These are phyloP conservation scores for Yponomeuta malinellus DNA, from an alignment of 2,888 invertebrate genomes.

Conservation along the genomic window DNA sequence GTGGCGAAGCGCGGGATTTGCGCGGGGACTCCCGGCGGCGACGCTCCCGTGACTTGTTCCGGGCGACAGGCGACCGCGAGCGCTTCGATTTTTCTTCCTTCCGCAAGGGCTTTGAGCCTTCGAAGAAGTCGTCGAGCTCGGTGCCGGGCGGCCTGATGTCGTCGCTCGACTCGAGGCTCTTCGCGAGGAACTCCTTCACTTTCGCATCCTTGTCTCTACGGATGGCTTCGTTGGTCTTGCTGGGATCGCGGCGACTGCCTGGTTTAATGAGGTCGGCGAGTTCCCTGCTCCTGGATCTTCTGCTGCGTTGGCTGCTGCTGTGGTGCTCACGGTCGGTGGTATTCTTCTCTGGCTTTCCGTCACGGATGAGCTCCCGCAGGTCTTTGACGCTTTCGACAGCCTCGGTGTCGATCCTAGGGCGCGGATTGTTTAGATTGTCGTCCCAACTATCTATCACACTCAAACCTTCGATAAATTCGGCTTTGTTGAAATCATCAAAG, in stretches of 20 bases:
- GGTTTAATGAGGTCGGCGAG: slow-evolving; percentile 56
- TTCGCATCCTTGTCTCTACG: slow-evolving; percentile 62
- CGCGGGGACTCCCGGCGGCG: slow-evolving; percentile 21
- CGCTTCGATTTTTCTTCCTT: slow-evolving; percentile 8
- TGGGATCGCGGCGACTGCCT: slow-evolving; percentile 62
- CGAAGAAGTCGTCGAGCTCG: slow-evolving; percentile 59
- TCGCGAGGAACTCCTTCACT: slow-evolving; percentile 60
- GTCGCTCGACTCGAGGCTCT: slow-evolving; percentile 52
- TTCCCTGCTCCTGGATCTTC: not conserved
- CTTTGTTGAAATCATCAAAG: slow-evolving; percentile 65
- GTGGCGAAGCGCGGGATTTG: too few species aligned
- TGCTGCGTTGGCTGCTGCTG: not conserved
- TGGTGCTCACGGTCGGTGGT: not conserved
- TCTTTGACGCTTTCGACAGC: slow-evolving; percentile 43
- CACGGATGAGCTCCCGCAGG: slow-evolving; percentile 44
- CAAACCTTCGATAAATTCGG: slow-evolving; percentile 64
- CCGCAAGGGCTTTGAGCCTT: slow-evolving; percentile 25
- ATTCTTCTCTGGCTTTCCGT: slow-evolving; percentile 11
- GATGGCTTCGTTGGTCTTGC: slow-evolving; percentile 63
- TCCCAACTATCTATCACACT: slow-evolving; percentile 68
- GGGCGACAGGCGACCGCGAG: slow-evolving; percentile 16
- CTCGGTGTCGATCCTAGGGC: slow-evolving; percentile 33
- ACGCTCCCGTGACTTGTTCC: slow-evolving; percentile 3
- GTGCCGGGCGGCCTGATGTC: slow-evolving; percentile 64
- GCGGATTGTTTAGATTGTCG: slow-evolving; percentile 32